phyloP scores from a whole-genome alignment of 2,888 invertebrate genomes.

The Athalia rosae region DNA sequence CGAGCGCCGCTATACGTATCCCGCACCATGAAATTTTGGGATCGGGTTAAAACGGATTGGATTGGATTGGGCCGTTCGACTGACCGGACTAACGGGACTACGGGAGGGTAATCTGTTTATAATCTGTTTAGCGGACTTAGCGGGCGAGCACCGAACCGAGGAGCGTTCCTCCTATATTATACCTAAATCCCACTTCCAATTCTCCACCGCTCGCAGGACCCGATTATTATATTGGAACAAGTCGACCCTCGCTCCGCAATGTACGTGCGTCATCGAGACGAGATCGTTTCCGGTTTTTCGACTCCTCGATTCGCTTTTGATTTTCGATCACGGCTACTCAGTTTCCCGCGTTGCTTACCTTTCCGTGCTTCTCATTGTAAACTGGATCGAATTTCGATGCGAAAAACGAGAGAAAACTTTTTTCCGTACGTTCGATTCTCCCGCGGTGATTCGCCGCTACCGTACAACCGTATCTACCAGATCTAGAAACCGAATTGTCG shows the following conservation, averaged over 20 bases:
- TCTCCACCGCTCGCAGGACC: not conserved
- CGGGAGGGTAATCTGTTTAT: conserved; percentile 28
- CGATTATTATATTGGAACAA: too few relatives aligned
- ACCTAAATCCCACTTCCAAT: not conserved
- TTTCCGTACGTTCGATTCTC: too few relatives aligned
- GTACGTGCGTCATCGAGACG: too few relatives aligned
- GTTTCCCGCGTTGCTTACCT: too few relatives aligned
- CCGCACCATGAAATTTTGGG: conserved; percentile 15
- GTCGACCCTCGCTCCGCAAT: too few relatives aligned
- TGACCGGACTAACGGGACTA: conserved; percentile 43
- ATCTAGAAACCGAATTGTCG: conserved; percentile 65
- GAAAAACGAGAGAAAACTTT: too few relatives aligned
- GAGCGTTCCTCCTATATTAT: conserved; percentile 33
- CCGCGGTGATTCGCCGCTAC: conserved; percentile 48
- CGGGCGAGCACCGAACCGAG: not conserved
- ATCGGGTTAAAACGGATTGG: conserved; percentile 42
- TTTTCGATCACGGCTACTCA: too few relatives aligned
- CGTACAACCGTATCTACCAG: conserved; percentile 60
- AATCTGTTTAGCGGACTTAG: conserved; percentile 42
- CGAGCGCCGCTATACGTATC: not conserved
- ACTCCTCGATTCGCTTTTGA: too few relatives aligned
- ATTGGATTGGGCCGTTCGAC: conserved; percentile 35
- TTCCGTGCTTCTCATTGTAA: too few relatives aligned
- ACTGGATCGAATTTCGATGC: too few relatives aligned
- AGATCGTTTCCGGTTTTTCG: too few relatives aligned